Percentiles rank a stretch among this genome's conserved stretches.
These are phyloP conservation scores for Acanthococcus lagerstroemiae DNA, from an alignment of 2,888 invertebrate species.

Conservation along the genomic window DNA sequence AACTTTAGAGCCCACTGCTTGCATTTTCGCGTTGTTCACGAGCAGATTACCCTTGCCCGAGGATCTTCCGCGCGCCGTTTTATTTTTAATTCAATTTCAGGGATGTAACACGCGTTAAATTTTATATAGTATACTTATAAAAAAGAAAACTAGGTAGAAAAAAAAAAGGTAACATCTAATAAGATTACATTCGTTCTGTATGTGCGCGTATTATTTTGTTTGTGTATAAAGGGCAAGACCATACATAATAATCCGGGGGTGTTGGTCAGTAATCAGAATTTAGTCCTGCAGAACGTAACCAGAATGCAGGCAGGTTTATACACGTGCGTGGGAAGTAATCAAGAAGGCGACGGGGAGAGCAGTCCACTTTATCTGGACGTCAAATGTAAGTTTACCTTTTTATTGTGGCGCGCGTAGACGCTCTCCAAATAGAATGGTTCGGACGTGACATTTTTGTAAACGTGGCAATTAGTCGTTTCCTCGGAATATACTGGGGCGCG, in stretches of 20 bases:
- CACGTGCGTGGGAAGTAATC: slow-evolving; percentile 77
- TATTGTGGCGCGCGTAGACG: background rate
- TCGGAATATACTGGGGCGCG: too few relatives aligned
- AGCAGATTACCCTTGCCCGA: too few relatives aligned
- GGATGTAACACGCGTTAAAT: background rate
- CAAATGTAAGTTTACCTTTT: slow-evolving; percentile 58
- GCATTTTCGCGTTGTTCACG: too few relatives aligned
- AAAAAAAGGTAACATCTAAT: slow-evolving; percentile 6
- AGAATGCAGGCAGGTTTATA: slow-evolving; percentile 68
- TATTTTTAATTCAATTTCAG: background rate
- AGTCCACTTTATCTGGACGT: slow-evolving; percentile 74
- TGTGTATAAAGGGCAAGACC: slow-evolving; percentile 54
- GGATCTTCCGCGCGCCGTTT: background rate
- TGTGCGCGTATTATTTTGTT: background rate
- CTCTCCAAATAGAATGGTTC: too few relatives aligned
- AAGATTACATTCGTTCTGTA: slow-evolving; percentile 8
- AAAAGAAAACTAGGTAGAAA: slow-evolving; percentile 7
- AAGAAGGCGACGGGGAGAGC: slow-evolving; percentile 78
- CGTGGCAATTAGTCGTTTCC: too few relatives aligned
- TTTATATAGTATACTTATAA: background rate
- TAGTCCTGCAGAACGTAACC: slow-evolving; percentile 77
- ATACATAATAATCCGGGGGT: slow-evolving; percentile 73
- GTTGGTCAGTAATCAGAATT: slow-evolving; percentile 77
- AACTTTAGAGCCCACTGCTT: too few relatives aligned
- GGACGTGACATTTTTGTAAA: too few relatives aligned